phyloP scores from a whole-genome alignment of 2,113 vertebrate species.

The Callipepla californica region DNA sequence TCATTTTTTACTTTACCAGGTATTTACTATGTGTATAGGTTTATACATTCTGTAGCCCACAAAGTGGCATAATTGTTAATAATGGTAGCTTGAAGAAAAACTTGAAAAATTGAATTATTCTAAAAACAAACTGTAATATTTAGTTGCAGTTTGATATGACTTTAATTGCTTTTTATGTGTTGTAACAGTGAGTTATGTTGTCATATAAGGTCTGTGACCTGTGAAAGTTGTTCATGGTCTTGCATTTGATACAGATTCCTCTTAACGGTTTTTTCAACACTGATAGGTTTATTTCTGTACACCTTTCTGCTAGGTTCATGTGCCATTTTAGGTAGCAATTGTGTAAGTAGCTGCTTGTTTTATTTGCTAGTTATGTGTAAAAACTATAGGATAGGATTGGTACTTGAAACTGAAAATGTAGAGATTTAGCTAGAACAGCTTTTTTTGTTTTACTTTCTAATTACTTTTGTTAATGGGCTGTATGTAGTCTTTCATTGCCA shows the following conservation, averaged over 20 bases:
- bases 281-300: neutral
- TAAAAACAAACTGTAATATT: neutral
- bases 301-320: rapidly evolving
- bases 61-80: neutral
- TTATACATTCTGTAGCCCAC: neutral
- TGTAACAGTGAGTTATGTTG: neutral
- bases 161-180: neutral
- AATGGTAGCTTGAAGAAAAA: neutral
- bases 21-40: neutral
- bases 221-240: neutral
- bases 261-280: neutral
- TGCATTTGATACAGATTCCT: neutral
- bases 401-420: neutral
- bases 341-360: neutral
- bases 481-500: neutral
- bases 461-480: neutral
- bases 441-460: no score
- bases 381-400: neutral
- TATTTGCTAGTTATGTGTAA: neutral
- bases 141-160: neutral
- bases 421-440: neutral
- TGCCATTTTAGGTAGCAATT: neutral
- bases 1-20: neutral
- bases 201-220: neutral
- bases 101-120: neutral